Evolutionary conservation across 2,797 vertebrate genomes (phyloP).

Genomic region (Etheostoma nigrum): DNA sequence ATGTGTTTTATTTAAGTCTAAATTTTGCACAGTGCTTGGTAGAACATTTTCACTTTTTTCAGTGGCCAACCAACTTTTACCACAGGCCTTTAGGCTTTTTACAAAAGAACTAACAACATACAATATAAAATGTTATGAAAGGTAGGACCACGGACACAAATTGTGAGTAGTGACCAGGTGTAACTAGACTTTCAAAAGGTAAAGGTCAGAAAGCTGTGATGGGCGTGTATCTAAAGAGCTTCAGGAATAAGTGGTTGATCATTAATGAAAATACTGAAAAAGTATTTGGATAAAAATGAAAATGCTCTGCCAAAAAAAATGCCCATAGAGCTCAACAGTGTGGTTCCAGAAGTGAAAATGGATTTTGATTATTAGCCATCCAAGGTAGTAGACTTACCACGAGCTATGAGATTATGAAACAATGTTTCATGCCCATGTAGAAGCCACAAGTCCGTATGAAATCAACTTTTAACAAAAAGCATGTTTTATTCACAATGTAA

Average conservation of each 20-base stretch:
- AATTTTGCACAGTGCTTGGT: slow-evolving; percentile 60
- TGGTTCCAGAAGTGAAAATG: too few species aligned
- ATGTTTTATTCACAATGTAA: too few species aligned
- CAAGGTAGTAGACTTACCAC: too few species aligned
- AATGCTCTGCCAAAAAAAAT: slow-evolving; percentile 73
- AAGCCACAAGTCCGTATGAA: too few species aligned
- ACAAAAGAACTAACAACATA: slow-evolving; percentile 14
- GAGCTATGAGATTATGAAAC: too few species aligned
- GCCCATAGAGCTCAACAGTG: slow-evolving; percentile 22
- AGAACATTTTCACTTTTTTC: slow-evolving; percentile 80
- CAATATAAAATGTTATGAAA: not conserved
- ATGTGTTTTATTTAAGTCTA: slow-evolving; percentile 14
- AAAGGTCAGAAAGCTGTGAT: slow-evolving; percentile 7
- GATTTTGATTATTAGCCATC: too few species aligned
- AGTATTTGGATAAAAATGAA: slow-evolving; percentile 63
- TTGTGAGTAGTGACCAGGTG: slow-evolving; percentile 2
- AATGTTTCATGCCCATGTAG: too few species aligned
- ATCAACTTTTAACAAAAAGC: too few species aligned
- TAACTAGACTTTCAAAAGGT: slow-evolving; percentile 3
- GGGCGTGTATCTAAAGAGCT: slow-evolving; percentile 13
- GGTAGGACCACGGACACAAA: slow-evolving; percentile 7
- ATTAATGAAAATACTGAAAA: slow-evolving; percentile 25
- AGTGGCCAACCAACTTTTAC: slow-evolving; percentile 6
- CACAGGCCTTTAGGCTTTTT: slow-evolving; percentile 8
- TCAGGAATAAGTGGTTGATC: slow-evolving; percentile 21